Base-by-base conservation (phyloP, 2,113 vertebrate species). In the Aegithalos caudatus region DNA sequence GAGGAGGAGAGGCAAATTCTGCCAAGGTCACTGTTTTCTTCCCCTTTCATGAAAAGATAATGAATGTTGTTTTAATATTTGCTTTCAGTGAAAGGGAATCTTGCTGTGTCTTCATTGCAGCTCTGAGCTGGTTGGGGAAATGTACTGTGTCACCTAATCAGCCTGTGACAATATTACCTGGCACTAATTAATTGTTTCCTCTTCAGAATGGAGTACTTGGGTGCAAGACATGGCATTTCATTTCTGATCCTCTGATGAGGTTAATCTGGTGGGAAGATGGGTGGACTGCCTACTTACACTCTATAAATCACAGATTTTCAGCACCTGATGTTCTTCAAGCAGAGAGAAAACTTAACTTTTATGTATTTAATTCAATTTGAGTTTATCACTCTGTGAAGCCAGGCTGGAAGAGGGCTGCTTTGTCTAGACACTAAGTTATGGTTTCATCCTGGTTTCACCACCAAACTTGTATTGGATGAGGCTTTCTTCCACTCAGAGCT, bases 51-150 rank as follows among this genome's bases (percentile, higher is more conserved):
- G 72, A 90, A 90, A 89, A 91, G 56, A 65, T 95, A 93, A 92
- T 95, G 71, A 84, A 44, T 57, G 76, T 93, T 92, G 61, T 33
- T 91, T 87, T 90, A 92, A 84, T 81, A 78, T 95, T 90, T 96
- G 57, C 64, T 87, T 86, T 94, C 40, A 48, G 60, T 65, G 87
- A 69, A 92, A 70, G 33, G 23, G 60, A 53, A 85, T 66, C 74
- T 80, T 86, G 64, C 62, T 80, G 56, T 56, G 37, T 77, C 92
- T 92, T 90, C 87, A 70, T 23, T 45, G 81, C 65, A 66, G 51
- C 64, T 73, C 16, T 0, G 6, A 69, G 67, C n/a, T 77, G 70
- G 54, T 53, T 56, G 62, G 84, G 54, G 76, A 86, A 94, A 84
- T 42, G 37, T 11, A 21, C 79, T n/a, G 66, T 92, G 69, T 50